Conservation (phyloP, 2,113 vertebrate species). For the Otocyon megalotis region DNA sequence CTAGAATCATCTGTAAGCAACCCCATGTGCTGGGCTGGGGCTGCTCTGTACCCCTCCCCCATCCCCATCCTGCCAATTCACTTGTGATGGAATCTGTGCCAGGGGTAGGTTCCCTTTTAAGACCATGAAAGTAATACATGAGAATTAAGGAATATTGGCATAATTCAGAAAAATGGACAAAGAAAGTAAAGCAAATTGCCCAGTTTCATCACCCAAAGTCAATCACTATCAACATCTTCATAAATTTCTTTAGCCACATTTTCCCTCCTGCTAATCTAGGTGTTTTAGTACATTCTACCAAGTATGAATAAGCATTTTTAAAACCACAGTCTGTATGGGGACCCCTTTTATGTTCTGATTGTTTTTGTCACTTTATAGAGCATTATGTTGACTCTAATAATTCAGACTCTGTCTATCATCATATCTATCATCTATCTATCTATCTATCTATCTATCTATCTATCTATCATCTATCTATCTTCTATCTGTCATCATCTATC, state of each 20-base stretch:
- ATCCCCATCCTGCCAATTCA: accelerated
- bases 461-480: neutral
- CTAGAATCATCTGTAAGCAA: neutral
- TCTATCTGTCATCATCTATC: neutral
- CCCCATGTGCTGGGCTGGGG: too few species aligned
- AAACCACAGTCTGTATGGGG: neutral
- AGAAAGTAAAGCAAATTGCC: neutral
- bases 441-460: neutral
- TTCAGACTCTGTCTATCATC: neutral
- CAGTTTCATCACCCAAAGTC: neutral
- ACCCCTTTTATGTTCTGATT: neutral
- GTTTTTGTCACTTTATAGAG: neutral
- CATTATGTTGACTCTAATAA: neutral
- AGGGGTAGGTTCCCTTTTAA: neutral
- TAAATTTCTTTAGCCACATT: neutral
- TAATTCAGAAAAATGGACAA: constrained; percentile 51
- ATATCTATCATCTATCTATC: neutral
- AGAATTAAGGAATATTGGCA: neutral
- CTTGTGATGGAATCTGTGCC: neutral
- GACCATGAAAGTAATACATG: neutral
- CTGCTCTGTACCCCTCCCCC: too few species aligned
- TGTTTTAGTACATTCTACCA: neutral
- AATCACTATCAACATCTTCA: neutral
- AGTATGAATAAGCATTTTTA: neutral
- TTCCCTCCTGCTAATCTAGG: neutral